Percentiles rank a stretch among this genome's conserved stretches.
Conservation (phyloP, 1,140 invertebrate genomes). For the Scaptomyza pallida region DNA sequence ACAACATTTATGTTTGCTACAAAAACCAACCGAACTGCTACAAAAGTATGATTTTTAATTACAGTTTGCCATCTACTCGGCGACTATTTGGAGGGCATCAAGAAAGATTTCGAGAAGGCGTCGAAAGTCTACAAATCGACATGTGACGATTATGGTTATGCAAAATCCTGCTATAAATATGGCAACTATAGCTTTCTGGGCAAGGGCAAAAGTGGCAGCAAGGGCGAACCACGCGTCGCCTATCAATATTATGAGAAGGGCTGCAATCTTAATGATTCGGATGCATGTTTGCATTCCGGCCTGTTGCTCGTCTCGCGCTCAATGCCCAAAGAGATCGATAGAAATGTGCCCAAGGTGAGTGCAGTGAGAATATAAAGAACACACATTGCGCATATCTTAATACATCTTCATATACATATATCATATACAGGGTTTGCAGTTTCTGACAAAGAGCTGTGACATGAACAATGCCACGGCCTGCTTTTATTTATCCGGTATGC, state of each 20-base stretch:
- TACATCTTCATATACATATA: background rate
- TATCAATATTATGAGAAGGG: conserved; percentile 91
- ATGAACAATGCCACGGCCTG: conserved; percentile 90
- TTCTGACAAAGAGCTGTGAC: conserved; percentile 89
- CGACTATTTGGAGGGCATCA: conserved; percentile 93
- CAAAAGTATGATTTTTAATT: conserved; percentile 3
- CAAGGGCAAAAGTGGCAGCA: conserved; percentile 85
- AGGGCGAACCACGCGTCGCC: conserved; percentile 85
- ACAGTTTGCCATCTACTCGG: conserved; percentile 95
- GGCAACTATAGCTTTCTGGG: conserved; percentile 89
- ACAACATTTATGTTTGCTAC: background rate
- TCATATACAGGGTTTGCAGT: conserved; percentile 86
- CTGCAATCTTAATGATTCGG: conserved; percentile 88
- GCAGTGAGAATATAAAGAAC: background rate
- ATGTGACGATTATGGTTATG: conserved; percentile 92
- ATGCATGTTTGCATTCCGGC: conserved; percentile 91
- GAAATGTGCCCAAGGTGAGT: conserved; percentile 86
- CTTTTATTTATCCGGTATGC: conserved; percentile 91
- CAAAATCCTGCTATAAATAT: conserved; percentile 93
- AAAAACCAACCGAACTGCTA: conserved; percentile 6
- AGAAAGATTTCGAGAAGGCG: conserved; percentile 91
- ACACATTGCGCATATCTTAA: background rate
- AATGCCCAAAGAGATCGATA: conserved; percentile 84
- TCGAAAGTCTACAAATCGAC: conserved; percentile 91
- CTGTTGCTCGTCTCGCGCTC: conserved; percentile 87